phyloP scores from a whole-genome alignment of 2,888 invertebrate genomes.

The Tanypteryx hageni region DNA sequence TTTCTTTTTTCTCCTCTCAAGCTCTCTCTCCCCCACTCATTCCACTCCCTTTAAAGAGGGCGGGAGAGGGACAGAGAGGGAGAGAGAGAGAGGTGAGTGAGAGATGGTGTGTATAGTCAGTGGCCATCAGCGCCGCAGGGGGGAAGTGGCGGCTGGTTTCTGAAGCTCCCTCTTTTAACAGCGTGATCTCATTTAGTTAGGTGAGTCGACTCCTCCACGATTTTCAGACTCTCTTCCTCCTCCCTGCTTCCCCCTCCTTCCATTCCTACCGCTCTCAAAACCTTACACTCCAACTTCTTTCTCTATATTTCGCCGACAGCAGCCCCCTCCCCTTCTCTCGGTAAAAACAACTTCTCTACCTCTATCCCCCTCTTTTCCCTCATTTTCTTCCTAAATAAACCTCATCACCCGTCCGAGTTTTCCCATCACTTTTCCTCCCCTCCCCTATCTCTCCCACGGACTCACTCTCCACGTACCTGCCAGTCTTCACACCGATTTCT shows the following conservation, averaged over 20 bases:
- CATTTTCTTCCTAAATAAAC: slow-evolving; percentile 14
- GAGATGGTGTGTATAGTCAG: not conserved
- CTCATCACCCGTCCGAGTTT: not conserved
- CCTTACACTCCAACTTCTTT: not conserved
- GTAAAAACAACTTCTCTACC: not conserved
- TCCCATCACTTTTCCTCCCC: not conserved
- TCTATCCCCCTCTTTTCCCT: not conserved
- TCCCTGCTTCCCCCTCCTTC: not conserved
- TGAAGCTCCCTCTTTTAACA: slow-evolving; percentile 54
- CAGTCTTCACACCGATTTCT: not conserved
- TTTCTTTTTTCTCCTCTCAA: slow-evolving; percentile 29
- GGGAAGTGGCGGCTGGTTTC: slow-evolving; percentile 48
- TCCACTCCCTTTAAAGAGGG: too few relatives aligned
- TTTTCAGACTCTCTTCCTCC: not conserved
- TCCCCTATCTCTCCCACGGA: not conserved
- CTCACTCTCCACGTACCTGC: not conserved
- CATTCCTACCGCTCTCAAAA: not conserved
- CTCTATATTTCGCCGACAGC: not conserved
- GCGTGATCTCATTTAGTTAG: slow-evolving; percentile 60
- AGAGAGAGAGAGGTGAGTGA: not conserved
- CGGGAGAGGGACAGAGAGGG: not conserved
- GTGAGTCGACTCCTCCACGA: slow-evolving; percentile 33
- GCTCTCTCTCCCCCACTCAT: not conserved
- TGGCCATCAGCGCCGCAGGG: slow-evolving; percentile 54
- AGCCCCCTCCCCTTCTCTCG: not conserved